Evolutionary conservation across 2,888 invertebrate species (phyloP).

Genomic region (Agonum fuliginosum): DNA sequence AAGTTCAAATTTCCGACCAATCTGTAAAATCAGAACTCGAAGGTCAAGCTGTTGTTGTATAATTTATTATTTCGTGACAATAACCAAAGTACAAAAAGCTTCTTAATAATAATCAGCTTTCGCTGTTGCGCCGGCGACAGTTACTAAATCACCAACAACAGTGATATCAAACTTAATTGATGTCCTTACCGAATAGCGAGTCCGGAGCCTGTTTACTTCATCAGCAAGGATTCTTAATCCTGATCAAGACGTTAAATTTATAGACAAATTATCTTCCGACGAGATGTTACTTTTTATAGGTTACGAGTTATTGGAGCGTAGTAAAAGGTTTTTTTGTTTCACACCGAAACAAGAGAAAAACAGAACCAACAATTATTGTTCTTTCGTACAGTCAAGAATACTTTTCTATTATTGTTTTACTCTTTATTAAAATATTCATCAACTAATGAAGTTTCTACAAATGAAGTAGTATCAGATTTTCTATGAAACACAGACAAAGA

Average conservation of each 20-base stretch:
- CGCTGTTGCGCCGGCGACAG: neutral
- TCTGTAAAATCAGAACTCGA: too few relatives aligned
- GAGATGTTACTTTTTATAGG: neutral
- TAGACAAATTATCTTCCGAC: conserved; percentile 2
- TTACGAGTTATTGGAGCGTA: neutral
- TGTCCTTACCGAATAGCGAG: neutral
- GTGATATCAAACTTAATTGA: neutral
- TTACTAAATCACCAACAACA: neutral
- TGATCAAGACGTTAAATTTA: neutral
- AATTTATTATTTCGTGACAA: too few relatives aligned
- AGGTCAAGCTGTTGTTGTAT: too few relatives aligned
- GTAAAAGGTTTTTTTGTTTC: neutral
- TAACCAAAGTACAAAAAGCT: neutral
- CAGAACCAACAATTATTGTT: neutral
- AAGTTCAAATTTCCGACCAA: too few relatives aligned
- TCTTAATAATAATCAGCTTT: neutral
- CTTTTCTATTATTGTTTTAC: neutral
- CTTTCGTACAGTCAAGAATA: neutral
- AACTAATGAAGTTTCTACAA: too few relatives aligned
- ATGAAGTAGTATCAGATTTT: neutral
- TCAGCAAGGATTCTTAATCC: conserved; percentile 2
- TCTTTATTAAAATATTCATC: too few relatives aligned
- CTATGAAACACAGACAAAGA: neutral
- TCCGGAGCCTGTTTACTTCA: neutral
- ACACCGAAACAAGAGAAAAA: neutral